Base-by-base conservation (phyloP, 2,113 vertebrate genomes). In the Istiophorus platypterus region DNA sequence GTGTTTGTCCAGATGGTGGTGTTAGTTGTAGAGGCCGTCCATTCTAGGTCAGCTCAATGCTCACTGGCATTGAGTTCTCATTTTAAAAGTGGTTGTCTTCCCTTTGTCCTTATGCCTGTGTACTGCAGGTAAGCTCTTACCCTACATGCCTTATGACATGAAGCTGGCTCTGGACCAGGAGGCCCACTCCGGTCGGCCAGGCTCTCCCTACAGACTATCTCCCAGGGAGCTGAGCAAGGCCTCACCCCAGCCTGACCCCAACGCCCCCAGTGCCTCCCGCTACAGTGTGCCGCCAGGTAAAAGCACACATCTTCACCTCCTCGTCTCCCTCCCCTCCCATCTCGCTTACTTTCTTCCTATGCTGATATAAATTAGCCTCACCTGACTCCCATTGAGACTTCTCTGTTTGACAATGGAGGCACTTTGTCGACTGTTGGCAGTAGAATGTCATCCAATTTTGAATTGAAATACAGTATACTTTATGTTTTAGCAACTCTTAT, bases 241-340 rank as follows among this genome's bases (percentile, higher is more conserved):
- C 76, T 95, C 95, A 41, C 95, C 96, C 37, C 96, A 96, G 89
- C 95, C 95, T 2, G 95, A 96, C 67, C 86, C 89, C 88, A 89
- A 95, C 67, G 61, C 74, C 86, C 86, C 87, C 94, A 96, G 93
- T 73, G 78, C 95, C 80, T 89, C 94, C 68, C 93, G 95, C 84
- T 97, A 94, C 91, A 97, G 96, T 92, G 96, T 97, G 92, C 96
- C 95, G 0, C 97, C 97, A 97, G 97, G 97, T 97, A 96, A 95
- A 88, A 89, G 87, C 83, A 85, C 82, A 88, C 80, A 73, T 85
- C 54, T 84, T 67, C 76, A 73, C 78, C 75, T 66, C 58, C 71
- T 65, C 63, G 51, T 49, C 22, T 59, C 39, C 15, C 34, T 31
- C 63, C 66, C 57, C 31, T 72, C 26, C 37, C 47, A 45, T 58